Conservation (phyloP, 2,888 invertebrate genomes). For the Lasiommata megera region DNA sequence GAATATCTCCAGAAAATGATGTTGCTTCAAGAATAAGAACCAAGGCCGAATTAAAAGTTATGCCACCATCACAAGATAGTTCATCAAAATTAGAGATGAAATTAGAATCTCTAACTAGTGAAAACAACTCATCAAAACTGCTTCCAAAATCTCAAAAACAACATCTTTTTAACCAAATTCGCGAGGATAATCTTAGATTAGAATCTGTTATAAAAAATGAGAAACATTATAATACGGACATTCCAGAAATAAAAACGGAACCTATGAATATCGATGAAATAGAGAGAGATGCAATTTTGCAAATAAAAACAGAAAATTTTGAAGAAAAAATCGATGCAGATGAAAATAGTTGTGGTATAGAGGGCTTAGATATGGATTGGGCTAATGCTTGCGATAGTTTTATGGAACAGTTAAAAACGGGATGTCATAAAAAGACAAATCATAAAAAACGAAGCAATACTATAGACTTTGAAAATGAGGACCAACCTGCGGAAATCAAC, state of each 20-base stretch:
- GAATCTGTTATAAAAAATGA: constrained; percentile 84
- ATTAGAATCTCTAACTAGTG: constrained; percentile 35
- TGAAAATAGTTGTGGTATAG: constrained; percentile 34
- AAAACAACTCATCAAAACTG: constrained; percentile 52
- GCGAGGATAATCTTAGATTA: constrained; percentile 66
- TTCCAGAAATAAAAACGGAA: constrained; percentile 85
- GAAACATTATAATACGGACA: constrained; percentile 68
- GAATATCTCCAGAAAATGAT: constrained; percentile 70
- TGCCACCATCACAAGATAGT: constrained; percentile 67
- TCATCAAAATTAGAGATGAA: constrained; percentile 47
- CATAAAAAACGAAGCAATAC: constrained; percentile 73
- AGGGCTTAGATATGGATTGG: constrained; percentile 79
- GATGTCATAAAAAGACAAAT: constrained; percentile 80
- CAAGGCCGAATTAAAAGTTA: constrained; percentile 90
- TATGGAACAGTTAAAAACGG: constrained; percentile 86
- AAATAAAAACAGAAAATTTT: constrained; percentile 62
- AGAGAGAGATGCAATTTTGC: constrained; percentile 79
- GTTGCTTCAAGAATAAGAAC: constrained; percentile 90
- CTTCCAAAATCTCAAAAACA: constrained; percentile 69
- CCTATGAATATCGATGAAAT: constrained; percentile 85
- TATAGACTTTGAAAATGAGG: constrained; percentile 46
- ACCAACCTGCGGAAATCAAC: neutral
- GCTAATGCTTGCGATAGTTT: constrained; percentile 88
- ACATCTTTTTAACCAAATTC: constrained; percentile 73
- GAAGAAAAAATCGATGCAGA: constrained; percentile 44